phyloP scores from a whole-genome alignment of 2,113 vertebrate genomes.

The Urocitellus parryii region DNA sequence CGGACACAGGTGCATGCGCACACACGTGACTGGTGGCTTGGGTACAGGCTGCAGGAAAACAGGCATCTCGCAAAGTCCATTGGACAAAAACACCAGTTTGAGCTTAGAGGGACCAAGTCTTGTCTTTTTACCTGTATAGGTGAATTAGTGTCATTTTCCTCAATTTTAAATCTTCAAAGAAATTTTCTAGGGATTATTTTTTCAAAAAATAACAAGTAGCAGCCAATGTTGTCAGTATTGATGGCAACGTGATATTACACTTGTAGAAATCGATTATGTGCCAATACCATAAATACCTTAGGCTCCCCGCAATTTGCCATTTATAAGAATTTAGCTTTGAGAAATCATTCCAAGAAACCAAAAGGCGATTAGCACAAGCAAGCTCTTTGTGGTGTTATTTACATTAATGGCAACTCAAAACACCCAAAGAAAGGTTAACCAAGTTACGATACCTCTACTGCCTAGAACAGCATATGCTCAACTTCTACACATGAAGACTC shows the following conservation, averaged over 20 bases:
- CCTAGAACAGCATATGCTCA: not conserved
- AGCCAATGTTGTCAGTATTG: not conserved
- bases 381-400: not conserved
- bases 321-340: not conserved
- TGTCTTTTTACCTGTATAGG: not conserved
- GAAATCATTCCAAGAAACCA: not conserved
- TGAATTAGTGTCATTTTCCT: not conserved
- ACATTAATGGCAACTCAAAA: not conserved
- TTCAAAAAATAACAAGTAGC: not conserved
- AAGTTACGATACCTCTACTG: not conserved
- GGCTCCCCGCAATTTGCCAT: not conserved
- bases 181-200: not conserved
- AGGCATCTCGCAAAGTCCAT: not conserved
- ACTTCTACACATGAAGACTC: not conserved
- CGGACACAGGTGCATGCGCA: fast-evolving
- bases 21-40: not conserved
- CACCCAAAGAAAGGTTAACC: not conserved
- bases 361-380: not conserved
- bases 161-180: not conserved
- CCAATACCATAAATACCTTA: not conserved
- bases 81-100: not conserved
- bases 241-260: not conserved
- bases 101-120: not conserved
- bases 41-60: not conserved
- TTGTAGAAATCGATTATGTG: not conserved